Percentiles rank a stretch among this genome's conserved stretches.
phyloP scores from a whole-genome alignment of 2,888 invertebrate genomes.

The Erebia ligea region DNA sequence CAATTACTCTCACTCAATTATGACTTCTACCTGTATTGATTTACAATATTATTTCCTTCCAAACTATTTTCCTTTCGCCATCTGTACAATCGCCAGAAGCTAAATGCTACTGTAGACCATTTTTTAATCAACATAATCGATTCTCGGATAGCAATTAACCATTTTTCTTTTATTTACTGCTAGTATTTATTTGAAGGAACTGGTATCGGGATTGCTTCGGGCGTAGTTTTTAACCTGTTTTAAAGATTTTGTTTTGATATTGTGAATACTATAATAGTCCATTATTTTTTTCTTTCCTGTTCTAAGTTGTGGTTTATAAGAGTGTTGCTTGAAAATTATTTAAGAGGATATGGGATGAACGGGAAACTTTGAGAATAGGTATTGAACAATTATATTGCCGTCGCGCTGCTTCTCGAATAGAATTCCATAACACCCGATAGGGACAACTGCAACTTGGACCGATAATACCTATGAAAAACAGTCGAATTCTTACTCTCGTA shows the following conservation, averaged over 20 bases:
- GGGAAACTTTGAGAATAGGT: too few relatives aligned
- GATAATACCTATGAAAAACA: too few relatives aligned
- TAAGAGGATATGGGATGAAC: too few relatives aligned
- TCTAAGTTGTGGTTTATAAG: background rate
- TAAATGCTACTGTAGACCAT: conserved; percentile 35
- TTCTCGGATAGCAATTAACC: conserved; percentile 39
- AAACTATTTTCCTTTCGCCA: conserved; percentile 10
- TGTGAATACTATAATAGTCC: background rate
- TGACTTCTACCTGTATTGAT: background rate
- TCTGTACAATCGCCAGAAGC: conserved; percentile 31
- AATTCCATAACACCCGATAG: too few relatives aligned
- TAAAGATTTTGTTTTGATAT: conserved; percentile 3
- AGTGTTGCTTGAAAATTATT: too few relatives aligned
- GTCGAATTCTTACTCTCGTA: too few relatives aligned
- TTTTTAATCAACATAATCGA: conserved; percentile 46
- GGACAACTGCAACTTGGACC: too few relatives aligned
- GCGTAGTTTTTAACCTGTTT: conserved; percentile 15
- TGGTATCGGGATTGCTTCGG: conserved; percentile 4
- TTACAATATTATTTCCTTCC: background rate
- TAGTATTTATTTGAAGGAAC: conserved; percentile 23
- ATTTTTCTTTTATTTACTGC: conserved; percentile 32
- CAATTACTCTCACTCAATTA: background rate
- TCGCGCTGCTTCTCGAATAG: too few relatives aligned
- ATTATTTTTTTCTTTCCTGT: background rate
- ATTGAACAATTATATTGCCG: too few relatives aligned